Evolutionary conservation across 2,888 invertebrate species (phyloP), one percentile per base, ranked within the genome.

Genomic region (Xanthostigma xanthostigma): DNA sequence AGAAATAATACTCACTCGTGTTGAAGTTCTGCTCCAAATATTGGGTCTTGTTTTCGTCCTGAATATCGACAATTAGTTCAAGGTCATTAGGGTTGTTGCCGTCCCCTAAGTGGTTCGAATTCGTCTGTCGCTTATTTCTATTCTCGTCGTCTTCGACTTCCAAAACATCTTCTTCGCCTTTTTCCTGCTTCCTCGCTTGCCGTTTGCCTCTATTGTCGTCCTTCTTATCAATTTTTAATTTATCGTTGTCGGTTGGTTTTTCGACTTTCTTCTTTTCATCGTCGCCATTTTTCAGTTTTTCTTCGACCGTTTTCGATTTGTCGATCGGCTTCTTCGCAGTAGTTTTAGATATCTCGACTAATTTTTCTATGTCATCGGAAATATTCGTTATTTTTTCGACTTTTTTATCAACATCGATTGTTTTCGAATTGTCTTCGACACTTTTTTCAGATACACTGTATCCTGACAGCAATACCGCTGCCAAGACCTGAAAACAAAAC

Each of bases 21-120:
- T 82, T 78, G 62, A 81, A 80, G 63, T 85, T 82, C 56, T 83
- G 83, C 59, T 81, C 80, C 56, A 81, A 76, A 61, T 85, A 85
- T 65, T 85, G 84, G 48, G 74, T 78, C 63, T 84, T 84, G 59
- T 80, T 80, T 55, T 74, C 72, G 60, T 85, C 83, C 58, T 78
- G 75, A 50, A 85, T 84, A 59, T 79, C 75, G 17, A 84, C 75
- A 49, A 85, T 76, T n/a, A 79, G 71, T 63, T 81, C 81, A 60
- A 77, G 79, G 54, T 69, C 61, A 49, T 63, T 60, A 10, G 60
- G 59, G 43, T 33, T 13, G 13, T 35, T 34, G 27, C 27, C 27
- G 27, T 27, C 27, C 27, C 27, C 27, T 6, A 27, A 6, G 27
- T 27, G 27, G 27, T 27, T 27, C 5, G 27, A 27, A 58, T 40